Conservation (phyloP, 2,113 vertebrate species). For the Ctenodactylus gundi region DNA sequence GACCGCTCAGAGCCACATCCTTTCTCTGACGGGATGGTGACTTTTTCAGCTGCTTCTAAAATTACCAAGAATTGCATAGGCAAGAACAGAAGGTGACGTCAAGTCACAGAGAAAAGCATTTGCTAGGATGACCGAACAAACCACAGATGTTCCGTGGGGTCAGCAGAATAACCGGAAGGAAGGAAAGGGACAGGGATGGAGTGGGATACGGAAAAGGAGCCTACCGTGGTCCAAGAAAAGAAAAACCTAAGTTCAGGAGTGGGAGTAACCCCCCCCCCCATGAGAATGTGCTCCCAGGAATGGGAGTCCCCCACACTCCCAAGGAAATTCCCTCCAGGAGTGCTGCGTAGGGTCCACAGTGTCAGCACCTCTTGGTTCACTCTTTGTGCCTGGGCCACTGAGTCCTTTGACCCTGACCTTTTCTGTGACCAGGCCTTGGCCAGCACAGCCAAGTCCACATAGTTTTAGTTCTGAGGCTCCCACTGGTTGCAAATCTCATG, state of each 20-base stretch:
- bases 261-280: no score
- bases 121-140: constrained; percentile 20
- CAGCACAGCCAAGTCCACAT: neutral
- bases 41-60: constrained; percentile 42
- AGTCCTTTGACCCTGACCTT: neutral
- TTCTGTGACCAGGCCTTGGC: neutral
- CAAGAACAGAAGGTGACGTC: constrained; percentile 38
- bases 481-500: neutral
- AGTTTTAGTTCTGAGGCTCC: constrained; percentile 15
- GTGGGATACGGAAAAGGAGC: neutral
- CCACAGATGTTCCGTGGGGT: neutral
- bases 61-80: constrained; percentile 41
- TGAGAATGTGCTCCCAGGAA: no score
- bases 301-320: no score
- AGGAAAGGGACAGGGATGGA: neutral
- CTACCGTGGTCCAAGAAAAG: neutral
- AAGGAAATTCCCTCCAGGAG: no score
- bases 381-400: neutral
- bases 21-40: constrained; percentile 5
- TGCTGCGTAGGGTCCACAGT: neutral
- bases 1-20: neutral
- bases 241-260: neutral
- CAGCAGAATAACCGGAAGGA: neutral
- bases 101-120: neutral
- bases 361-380: neutral